Conservation (phyloP, 1,140 invertebrate species). For the Calliopsis andreniformis region DNA sequence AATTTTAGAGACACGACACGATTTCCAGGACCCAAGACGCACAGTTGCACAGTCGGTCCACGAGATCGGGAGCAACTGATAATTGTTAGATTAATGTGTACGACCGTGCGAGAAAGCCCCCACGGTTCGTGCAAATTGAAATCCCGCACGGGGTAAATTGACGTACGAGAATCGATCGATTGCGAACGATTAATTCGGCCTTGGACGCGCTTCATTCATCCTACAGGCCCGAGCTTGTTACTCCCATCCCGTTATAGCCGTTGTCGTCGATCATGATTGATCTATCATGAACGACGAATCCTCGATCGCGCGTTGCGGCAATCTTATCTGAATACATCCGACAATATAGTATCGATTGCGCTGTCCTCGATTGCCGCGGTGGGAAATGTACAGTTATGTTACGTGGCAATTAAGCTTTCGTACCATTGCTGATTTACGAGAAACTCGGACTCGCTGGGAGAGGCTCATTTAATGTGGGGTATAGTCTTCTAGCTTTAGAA, state of each 20-base stretch:
- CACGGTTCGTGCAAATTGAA: slow-evolving; percentile 59
- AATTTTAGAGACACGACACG: no score
- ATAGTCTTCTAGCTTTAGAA: no score
- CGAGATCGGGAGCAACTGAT: slow-evolving; percentile 17
- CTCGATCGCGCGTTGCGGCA: slow-evolving; percentile 22
- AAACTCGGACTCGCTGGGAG: no score
- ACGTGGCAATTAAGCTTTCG: neutral
- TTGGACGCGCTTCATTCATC: slow-evolving; percentile 35
- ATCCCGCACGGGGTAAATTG: slow-evolving; percentile 48
- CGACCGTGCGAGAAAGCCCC: slow-evolving; percentile 44
- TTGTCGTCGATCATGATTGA: slow-evolving; percentile 60
- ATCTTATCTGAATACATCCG: neutral
- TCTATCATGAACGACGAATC: slow-evolving; percentile 33
- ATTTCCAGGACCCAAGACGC: neutral
- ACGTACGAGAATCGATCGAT: slow-evolving; percentile 51
- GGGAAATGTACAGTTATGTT: neutral
- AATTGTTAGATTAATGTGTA: slow-evolving; percentile 49
- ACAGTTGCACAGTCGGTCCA: neutral
- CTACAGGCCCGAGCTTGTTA: slow-evolving; percentile 22
- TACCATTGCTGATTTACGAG: neutral
- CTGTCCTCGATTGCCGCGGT: neutral
- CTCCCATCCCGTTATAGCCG: slow-evolving; percentile 56
- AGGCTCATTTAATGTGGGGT: no score
- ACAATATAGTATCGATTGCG: neutral
- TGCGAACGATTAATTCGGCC: slow-evolving; percentile 60